Evolutionary conservation across 2,113 vertebrate species (phyloP), one percentile per base, ranked within the genome.

Genomic region (Seriola quinqueradiata): DNA sequence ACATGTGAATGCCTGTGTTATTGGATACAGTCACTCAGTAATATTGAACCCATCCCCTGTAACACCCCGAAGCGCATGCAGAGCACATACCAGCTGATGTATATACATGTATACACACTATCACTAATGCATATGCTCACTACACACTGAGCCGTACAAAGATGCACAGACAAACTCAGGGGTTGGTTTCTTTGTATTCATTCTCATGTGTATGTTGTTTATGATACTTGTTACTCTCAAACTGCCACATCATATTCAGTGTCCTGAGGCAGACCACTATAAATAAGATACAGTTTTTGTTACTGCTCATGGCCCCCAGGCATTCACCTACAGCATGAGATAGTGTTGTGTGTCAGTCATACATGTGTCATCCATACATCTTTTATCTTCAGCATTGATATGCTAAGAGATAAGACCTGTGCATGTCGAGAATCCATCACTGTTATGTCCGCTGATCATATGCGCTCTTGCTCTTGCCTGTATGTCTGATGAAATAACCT

Each of bases 401-500:
- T 81, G 71, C 67, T 57, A 72, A 74, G 77, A 72, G 77, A 72
- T 81, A 65, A 76, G 48, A 78, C 32, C 70, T 66, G 58, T 32
- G 64, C 48, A 34, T 70, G 73, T 63, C 19, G 28, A 34, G 67
- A 89, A 92, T 95, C 93, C 84, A 92, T 95, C 94, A 93, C 75
- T 82, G 82, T 80, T 85, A 84, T 40, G 52, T 67, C 81, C 8
- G 52, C 84, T 83, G 86, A 87, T 93, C 79, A 87, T 84, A 75
- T 73, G 44, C 32, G 19, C 75, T 90, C 79, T 85, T 85, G 85
- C 68, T 70, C 74, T 80, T 80, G 79, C 69, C 77, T 23, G 52
- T 70, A 59, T 23, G 5, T 91, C 79, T 93, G 90, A 94, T 95
- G 85, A 93, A 94, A 93, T 92, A 87, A 85, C 77, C 92, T 83